Evolutionary conservation across 2,797 vertebrate species (phyloP), one percentile per base, ranked within the genome.

Genomic region (Sciaenops ocellatus): DNA sequence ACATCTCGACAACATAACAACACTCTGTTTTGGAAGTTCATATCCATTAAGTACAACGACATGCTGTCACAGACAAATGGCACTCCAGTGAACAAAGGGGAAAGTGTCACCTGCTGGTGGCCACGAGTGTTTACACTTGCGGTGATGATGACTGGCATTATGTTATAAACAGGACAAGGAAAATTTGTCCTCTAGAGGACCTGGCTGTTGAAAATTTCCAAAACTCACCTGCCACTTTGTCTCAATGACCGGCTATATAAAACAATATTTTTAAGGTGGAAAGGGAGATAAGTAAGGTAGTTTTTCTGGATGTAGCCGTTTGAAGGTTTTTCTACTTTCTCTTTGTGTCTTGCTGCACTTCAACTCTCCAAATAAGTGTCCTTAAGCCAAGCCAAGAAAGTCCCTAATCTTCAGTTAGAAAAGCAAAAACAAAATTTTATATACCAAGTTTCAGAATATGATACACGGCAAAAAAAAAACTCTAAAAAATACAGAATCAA

Each of bases 71-170:
- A 48, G 84, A 79, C 66, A 84, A 88, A 93, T 79, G 80, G 67
- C 71, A 76, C 82, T 79, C 76, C 59, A 30, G 83, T 82, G 91
- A 92, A 92, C 88, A 92, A 89, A 92, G 92, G 93, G 91, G 82
- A 94, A 95, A 93, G 94, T 95, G 95, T 94, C 94, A 94, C 94
- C 94, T 94, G 83, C 93, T 95, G 94, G 95, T 89, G 83, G 88
- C 75, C 86, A 51, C 13, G 69, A 71, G 90, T 80, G 80, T 74
- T 75, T 92, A 84, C 92, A 92, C 84, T 82, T 72, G 60, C 61
- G 70, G 44, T 42, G 26, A 63, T 38, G 52, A 22, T 74, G 60
- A 73, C 69, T 69, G 71, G 62, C 73, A 67, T 65, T 18, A 20
- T 47, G 42, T 50, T 52, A 42, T 24, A 67, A 55, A 60, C 26